phyloP scores from a whole-genome alignment of 2,888 invertebrate species.

The Neoascia interrupta region DNA sequence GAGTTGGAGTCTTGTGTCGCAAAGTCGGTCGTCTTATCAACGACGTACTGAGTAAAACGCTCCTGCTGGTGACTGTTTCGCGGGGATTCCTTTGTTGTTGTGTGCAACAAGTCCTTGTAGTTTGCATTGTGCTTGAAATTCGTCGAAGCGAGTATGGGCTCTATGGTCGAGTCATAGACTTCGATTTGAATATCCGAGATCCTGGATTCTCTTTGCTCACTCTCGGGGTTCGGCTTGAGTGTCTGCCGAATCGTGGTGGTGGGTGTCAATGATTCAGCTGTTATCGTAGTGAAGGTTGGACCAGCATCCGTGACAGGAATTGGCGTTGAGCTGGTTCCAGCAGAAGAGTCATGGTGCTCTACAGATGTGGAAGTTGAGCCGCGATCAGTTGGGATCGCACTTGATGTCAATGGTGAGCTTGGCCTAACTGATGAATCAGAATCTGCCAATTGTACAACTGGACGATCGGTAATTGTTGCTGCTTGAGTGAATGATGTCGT shows the following conservation, averaged over 20 bases:
- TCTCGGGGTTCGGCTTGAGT: constrained; percentile 12
- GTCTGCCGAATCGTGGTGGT: no score
- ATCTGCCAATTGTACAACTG: no score
- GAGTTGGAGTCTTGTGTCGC: constrained; percentile 75
- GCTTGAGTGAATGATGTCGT: no score
- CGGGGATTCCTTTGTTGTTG: constrained; percentile 72
- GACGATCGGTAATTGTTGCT: no score
- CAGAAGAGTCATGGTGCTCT: constrained; percentile 2
- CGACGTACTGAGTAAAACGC: constrained; percentile 77
- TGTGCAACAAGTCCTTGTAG: constrained; percentile 68
- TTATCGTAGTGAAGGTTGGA: constrained; percentile 2
- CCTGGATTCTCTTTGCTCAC: constrained; percentile 75
- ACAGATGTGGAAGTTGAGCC: no score
- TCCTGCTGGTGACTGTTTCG: constrained; percentile 73
- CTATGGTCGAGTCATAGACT: constrained; percentile 78
- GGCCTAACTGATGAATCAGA: no score
- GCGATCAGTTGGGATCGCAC: no score
- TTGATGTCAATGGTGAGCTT: no score
- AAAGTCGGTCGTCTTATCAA: constrained; percentile 75
- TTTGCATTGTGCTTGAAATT: constrained; percentile 75
- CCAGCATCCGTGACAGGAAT: neutral
- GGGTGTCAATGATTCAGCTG: neutral
- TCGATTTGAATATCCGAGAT: constrained; percentile 78
- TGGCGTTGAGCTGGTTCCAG: neutral
- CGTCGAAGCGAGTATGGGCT: constrained; percentile 77